These are phyloP conservation scores for Penaeus vannamei DNA, from an alignment of 1,140 invertebrate genomes.

Conservation along the genomic window DNA sequence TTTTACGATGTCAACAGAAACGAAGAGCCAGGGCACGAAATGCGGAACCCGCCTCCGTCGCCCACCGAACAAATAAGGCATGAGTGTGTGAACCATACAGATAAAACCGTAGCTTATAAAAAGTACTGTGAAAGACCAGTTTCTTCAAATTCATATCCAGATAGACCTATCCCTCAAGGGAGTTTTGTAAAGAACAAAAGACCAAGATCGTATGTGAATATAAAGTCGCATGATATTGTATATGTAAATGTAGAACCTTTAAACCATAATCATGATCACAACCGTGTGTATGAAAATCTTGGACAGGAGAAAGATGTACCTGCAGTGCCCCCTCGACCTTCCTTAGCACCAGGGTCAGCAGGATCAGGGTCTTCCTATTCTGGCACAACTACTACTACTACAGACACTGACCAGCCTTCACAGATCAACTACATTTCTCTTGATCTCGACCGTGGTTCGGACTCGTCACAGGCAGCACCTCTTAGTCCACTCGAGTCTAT, in stretches of 20 bases:
- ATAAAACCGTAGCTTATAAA: conserved; percentile 60
- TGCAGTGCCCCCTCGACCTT: conserved; percentile 56
- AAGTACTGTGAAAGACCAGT: conserved; percentile 39
- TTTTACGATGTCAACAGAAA: conserved; percentile 37
- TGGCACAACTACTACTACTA: conserved; percentile 66
- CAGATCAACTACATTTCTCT: conserved; percentile 84
- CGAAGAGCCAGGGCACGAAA: conserved; percentile 39
- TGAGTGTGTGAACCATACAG: conserved; percentile 57
- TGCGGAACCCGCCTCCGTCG: conserved; percentile 48
- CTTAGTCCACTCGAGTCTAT: conserved; percentile 57
- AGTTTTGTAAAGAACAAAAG: conserved; percentile 27
- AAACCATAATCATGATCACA: conserved; percentile 41
- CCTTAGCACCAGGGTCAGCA: conserved; percentile 58
- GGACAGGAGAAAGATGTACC: conserved; percentile 61
- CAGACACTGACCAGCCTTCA: conserved; percentile 66
- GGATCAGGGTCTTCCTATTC: conserved; percentile 64
- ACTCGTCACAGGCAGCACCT: conserved; percentile 69
- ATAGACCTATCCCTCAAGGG: conserved; percentile 27
- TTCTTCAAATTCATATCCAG: conserved; percentile 34
- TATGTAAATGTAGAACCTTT: conserved; percentile 62
- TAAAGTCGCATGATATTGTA: conserved; percentile 42
- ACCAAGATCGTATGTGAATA: conserved; percentile 45
- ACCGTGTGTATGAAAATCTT: conserved; percentile 63
- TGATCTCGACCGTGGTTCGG: conserved; percentile 77
- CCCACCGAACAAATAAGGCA: conserved; percentile 41